Evolutionary conservation across 2,888 invertebrate species (phyloP).

Genomic region (Crematogaster levior): DNA sequence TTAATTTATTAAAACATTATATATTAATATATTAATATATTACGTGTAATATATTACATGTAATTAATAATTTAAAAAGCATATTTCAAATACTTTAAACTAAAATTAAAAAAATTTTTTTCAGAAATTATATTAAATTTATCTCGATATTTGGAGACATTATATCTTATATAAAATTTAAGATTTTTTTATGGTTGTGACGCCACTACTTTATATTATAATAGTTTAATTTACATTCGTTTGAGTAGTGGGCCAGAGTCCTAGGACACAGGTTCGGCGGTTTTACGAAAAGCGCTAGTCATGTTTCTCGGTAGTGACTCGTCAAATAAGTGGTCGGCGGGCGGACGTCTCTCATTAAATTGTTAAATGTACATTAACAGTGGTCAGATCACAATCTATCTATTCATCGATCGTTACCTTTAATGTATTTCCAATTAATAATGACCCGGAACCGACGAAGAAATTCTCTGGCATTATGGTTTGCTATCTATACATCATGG

Average conservation of each 20-base stretch:
- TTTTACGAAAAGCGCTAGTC: slow-evolving; percentile 77
- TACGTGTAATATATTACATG: too few relatives aligned
- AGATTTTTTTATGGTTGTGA: not conserved
- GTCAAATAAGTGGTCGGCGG: slow-evolving; percentile 78
- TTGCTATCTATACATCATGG: slow-evolving; percentile 16
- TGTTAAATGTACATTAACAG: slow-evolving; percentile 83
- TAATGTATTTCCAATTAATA: slow-evolving; percentile 81
- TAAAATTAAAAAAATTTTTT: not conserved
- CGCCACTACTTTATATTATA: not conserved
- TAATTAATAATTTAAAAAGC: not conserved
- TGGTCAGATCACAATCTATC: slow-evolving; percentile 78
- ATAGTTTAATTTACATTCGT: slow-evolving; percentile 40
- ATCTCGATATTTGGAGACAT: not conserved
- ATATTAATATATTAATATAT: too few relatives aligned
- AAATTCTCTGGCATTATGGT: slow-evolving; percentile 15
- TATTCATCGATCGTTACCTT: slow-evolving; percentile 80
- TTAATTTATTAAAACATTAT: too few relatives aligned
- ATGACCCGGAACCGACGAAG: slow-evolving; percentile 34
- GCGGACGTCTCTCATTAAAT: slow-evolving; percentile 82
- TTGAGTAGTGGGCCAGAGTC: slow-evolving; percentile 10
- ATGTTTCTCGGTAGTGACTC: slow-evolving; percentile 75
- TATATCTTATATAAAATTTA: not conserved
- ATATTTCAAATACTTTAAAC: not conserved
- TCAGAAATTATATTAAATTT: not conserved
- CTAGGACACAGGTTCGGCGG: slow-evolving; percentile 50